A percentile compares a stretch with the other conserved stretches of the same genome.
These are phyloP conservation scores for Parazoanthus swiftii DNA, from an alignment of 92 coral and sea anemone genomes.

Conservation along the genomic window DNA sequence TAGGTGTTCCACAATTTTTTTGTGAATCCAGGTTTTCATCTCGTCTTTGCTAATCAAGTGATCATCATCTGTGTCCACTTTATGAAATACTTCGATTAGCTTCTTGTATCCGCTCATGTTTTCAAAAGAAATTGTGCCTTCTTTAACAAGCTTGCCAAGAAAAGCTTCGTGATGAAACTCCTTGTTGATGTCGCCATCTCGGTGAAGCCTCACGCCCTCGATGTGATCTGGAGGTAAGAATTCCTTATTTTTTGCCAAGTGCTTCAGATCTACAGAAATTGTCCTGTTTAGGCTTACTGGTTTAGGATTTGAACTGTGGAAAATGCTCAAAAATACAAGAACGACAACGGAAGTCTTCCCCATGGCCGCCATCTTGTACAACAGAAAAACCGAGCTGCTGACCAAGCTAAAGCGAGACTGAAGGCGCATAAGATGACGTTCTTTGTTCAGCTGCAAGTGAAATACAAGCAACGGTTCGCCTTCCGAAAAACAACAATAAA, in stretches of 20 bases:
- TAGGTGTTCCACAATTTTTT: slow-evolving; percentile 82
- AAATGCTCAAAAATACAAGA: slow-evolving; percentile 4
- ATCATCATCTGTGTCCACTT: slow-evolving; percentile 83
- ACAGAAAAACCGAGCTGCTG: slow-evolving; percentile 3
- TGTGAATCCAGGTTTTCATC: slow-evolving; percentile 83
- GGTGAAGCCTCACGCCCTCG: slow-evolving; percentile 84
- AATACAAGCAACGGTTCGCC: too few relatives aligned
- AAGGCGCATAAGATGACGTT: neutral
- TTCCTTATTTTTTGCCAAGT: slow-evolving; percentile 61
- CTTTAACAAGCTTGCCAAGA: slow-evolving; percentile 86
- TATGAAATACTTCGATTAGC: slow-evolving; percentile 87
- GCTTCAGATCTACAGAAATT: slow-evolving; percentile 44
- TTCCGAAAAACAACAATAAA: too few relatives aligned
- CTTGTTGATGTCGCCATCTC: slow-evolving; percentile 94
- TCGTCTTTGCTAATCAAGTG: slow-evolving; percentile 85
- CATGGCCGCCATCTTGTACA: slow-evolving; percentile 27
- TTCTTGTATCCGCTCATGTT: slow-evolving; percentile 86
- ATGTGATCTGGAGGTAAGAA: slow-evolving; percentile 86
- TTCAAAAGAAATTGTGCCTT: slow-evolving; percentile 79
- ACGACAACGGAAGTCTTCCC: neutral
- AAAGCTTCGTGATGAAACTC: slow-evolving; percentile 96
- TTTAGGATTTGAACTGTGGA: slow-evolving; percentile 34
- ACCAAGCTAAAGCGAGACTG: neutral
- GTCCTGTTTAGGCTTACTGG: slow-evolving; percentile 51
- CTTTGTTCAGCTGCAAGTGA: too few relatives aligned